These are phyloP conservation scores for Camponotus floridanus DNA, from an alignment of 1,140 invertebrate species.

Conservation along the genomic window DNA sequence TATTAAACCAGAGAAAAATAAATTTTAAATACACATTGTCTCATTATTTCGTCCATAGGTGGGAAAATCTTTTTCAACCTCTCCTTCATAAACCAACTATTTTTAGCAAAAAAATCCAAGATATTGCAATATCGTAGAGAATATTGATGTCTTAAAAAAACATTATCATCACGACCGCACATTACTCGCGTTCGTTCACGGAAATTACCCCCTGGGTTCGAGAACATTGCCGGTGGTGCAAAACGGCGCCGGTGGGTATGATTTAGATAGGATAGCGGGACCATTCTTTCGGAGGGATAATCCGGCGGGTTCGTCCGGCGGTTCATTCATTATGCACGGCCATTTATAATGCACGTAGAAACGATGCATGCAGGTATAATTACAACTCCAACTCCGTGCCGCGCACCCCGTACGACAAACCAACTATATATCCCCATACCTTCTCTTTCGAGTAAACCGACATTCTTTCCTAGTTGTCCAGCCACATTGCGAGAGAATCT, in stretches of 20 bases:
- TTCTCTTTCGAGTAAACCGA: conserved; percentile 20
- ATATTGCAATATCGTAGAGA: not conserved
- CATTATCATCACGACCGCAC: not conserved
- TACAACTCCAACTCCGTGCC: conserved; percentile 35
- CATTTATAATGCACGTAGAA: conserved; percentile 68
- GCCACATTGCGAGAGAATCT: conserved; percentile 28
- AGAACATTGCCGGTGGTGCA: conserved; percentile 49
- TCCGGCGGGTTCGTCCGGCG: conserved; percentile 60
- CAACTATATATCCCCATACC: not conserved
- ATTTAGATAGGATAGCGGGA: conserved; percentile 54
- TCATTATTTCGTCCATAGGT: not conserved
- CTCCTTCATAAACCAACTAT: not conserved
- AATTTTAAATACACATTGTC: not conserved
- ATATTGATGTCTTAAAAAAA: conserved; percentile 9
- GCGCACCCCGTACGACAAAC: not conserved
- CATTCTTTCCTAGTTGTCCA: conserved; percentile 24
- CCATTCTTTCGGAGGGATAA: conserved; percentile 67
- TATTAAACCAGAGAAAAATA: not conserved
- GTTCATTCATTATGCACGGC: conserved; percentile 68
- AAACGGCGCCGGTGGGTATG: conserved; percentile 57
- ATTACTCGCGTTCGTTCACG: conserved; percentile 28
- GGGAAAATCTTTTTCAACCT: not conserved
- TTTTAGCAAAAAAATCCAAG: not conserved
- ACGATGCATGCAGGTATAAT: conserved; percentile 72
- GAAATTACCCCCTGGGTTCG: conserved; percentile 48